phyloP scores from a whole-genome alignment of 2,797 vertebrate genomes.

The Mormyrus hasselquistii region DNA sequence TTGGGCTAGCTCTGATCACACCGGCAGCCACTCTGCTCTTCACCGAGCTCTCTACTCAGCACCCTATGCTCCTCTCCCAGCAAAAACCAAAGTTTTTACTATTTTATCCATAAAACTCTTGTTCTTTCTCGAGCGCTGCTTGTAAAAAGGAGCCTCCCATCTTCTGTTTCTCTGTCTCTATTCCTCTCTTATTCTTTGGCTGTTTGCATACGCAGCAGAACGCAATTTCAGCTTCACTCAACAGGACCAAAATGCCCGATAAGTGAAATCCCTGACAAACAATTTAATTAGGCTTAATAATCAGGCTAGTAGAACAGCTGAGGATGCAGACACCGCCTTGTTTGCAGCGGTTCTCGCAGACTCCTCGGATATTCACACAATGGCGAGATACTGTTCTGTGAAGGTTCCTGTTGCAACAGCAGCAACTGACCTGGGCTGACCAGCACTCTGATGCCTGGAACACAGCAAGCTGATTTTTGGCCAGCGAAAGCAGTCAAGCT shows the following conservation, averaged over 20 bases:
- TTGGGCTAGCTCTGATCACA: not conserved
- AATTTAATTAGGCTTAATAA: slow-evolving; percentile 54
- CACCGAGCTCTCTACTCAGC: not conserved
- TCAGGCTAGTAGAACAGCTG: slow-evolving; percentile 30
- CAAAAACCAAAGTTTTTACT: not conserved
- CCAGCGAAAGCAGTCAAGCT: not conserved
- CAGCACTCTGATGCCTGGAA: not conserved
- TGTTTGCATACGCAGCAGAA: slow-evolving; percentile 7
- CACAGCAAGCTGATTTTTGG: not conserved
- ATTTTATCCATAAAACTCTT: not conserved
- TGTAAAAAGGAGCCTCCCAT: slow-evolving; percentile 27
- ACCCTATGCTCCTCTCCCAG: not conserved
- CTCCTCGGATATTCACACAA: slow-evolving; percentile 44
- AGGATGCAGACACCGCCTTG: slow-evolving; percentile 43
- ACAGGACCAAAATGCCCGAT: slow-evolving; percentile 27
- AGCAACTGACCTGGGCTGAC: slow-evolving; percentile 26
- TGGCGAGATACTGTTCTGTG: slow-evolving; percentile 38
- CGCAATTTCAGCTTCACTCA: slow-evolving; percentile 34
- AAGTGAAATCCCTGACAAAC: slow-evolving; percentile 45
- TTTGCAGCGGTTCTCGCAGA: slow-evolving; percentile 44
- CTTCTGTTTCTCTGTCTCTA: not conserved
- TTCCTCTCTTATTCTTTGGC: not conserved
- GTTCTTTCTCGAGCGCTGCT: not conserved
- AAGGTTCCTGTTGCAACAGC: slow-evolving; percentile 21
- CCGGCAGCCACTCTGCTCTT: not conserved